Evolutionary conservation across 1,140 invertebrate genomes (phyloP), one percentile per base, ranked within the genome.

Genomic region (Lordiphosa clarofinis): DNA sequence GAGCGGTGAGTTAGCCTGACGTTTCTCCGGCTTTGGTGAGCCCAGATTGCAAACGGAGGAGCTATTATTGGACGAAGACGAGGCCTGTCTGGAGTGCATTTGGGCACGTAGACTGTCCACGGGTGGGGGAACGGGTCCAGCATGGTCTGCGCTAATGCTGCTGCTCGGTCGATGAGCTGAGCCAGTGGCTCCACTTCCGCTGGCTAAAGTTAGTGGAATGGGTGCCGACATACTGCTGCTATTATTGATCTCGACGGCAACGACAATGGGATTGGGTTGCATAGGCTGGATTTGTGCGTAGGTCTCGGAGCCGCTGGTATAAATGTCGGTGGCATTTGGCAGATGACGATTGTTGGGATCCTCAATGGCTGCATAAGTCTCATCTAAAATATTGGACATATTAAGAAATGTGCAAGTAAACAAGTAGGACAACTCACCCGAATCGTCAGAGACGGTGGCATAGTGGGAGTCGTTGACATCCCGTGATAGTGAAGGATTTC

Each of bases 361-460:
- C 65, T 96, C 95, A 55, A 96, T 96, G 3, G 95, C 95, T 1
- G 95, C 95, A 89, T 97, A 96, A 91, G 96, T 96, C 90, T 97
- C 96, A 89, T 96, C 95, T 94, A 48, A 10, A 5, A 4, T 1
- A 12, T 10, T n/a, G 4, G 3, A 38, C 6, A 38, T 0, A 13
- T 6, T 2, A 38, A 8, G 6, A 10, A 31, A 2, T n/a, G 11
- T 6, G 9, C 7, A 5, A 42, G 31, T 39, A n/a, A 2, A 13
- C n/a, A 8, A 37, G 19, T 19, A 33, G 9, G 1, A 11, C 3
- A 37, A 49, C 63, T 65, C 21, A 95, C 94, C 94, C 48, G 95
- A 95, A 90, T 96, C 94, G 89, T 96, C 94, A 0, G 95, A 95
- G 4, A 95, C 94, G 4, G 94, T 95, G 9, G 94, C 94, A 88